phyloP scores from a whole-genome alignment of 2,797 vertebrate species.

The Rhinogobio ventralis region DNA sequence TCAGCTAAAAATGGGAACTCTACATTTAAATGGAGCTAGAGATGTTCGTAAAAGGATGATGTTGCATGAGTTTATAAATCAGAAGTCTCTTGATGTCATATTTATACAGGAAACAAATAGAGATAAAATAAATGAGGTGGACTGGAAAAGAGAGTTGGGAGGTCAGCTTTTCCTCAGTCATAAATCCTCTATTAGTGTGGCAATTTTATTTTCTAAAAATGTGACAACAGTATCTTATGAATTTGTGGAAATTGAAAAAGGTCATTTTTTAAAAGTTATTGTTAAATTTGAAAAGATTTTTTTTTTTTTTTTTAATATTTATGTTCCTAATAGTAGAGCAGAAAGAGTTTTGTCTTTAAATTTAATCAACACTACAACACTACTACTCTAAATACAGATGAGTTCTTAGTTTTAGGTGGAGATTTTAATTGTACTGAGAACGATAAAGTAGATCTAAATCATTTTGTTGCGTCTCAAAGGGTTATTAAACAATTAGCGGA shows the following conservation, averaged over 20 bases:
- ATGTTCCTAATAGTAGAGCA: no score
- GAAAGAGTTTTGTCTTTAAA: no score
- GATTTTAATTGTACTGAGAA: not conserved
- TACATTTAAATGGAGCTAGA: not conserved
- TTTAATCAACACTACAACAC: no score
- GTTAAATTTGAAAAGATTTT: not conserved
- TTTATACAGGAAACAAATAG: not conserved
- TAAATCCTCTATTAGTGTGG: not conserved
- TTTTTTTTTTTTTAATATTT: no score
- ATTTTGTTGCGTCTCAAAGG: not conserved
- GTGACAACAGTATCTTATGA: not conserved
- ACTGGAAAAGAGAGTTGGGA: not conserved
- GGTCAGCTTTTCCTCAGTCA: not conserved
- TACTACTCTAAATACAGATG: no score
- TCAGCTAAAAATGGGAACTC: not conserved
- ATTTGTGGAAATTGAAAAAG: not conserved
- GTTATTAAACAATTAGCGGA: not conserved
- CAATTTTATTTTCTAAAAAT: conserved; percentile 6
- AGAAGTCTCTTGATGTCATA: not conserved
- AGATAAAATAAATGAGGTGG: not conserved
- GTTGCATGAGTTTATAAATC: not conserved
- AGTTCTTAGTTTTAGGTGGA: not conserved
- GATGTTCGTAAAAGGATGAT: not conserved
- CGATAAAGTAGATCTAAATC: not conserved
- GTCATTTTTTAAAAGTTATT: not conserved